Conservation (phyloP, 2,888 invertebrate genomes). For the Drosophila neotestacea region DNA sequence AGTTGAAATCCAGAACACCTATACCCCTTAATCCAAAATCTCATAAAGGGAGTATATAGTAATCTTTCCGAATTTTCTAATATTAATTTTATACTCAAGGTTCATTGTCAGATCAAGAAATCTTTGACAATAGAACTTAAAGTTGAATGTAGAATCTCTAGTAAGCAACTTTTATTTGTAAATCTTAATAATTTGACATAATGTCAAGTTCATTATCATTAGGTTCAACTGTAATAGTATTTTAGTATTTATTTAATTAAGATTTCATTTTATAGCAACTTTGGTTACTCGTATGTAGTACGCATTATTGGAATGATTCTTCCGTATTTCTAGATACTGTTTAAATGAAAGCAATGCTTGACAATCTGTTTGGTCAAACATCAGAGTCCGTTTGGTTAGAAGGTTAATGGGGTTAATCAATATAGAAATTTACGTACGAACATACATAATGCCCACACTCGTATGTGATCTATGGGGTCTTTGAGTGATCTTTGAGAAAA, state of each 20-base stretch:
- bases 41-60: too few relatives aligned
- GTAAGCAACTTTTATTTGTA: too few relatives aligned
- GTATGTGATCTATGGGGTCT: conserved; percentile 6
- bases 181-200: background rate
- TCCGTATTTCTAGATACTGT: conserved; percentile 15
- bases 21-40: too few relatives aligned
- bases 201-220: conserved; percentile 3
- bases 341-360: conserved; percentile 48
- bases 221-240: background rate
- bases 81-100: too few relatives aligned
- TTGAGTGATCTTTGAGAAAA: background rate
- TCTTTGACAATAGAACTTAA: too few relatives aligned
- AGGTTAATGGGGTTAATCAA: conserved; percentile 73
- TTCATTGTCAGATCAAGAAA: too few relatives aligned
- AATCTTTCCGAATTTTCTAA: too few relatives aligned
- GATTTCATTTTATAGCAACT: conserved; percentile 1
- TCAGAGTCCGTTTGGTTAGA: conserved; percentile 49
- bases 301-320: conserved; percentile 5
- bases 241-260: background rate
- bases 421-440: conserved; percentile 15
- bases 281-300: background rate
- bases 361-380: conserved; percentile 49
- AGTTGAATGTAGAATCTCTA: too few relatives aligned
- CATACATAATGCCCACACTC: conserved; percentile 6
- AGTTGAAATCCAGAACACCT: too few relatives aligned